These are phyloP conservation scores for Numenius arquata DNA, from an alignment of 2,113 vertebrate genomes.

Conservation along the genomic window DNA sequence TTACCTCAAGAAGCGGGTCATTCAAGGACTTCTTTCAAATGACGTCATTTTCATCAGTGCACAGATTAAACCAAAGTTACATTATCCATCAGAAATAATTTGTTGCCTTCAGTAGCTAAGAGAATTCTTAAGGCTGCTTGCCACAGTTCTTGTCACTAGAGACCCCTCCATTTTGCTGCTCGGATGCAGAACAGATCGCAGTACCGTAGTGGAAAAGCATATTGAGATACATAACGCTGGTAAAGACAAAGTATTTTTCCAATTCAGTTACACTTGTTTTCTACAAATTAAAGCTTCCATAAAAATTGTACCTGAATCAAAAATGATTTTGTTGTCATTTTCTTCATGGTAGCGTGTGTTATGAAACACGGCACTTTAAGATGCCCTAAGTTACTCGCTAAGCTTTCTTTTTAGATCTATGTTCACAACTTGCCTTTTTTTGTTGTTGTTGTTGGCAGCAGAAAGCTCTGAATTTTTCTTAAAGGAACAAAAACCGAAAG, in stretches of 20 bases:
- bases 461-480: neutral
- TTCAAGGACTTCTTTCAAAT: neutral
- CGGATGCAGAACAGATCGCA: neutral
- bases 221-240: neutral
- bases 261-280: neutral
- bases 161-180: neutral
- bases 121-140: neutral
- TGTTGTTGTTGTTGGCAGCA: neutral
- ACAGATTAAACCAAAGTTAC: neutral
- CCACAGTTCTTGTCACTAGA: neutral
- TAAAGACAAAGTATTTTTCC: neutral
- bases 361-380: neutral
- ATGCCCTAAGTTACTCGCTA: neutral
- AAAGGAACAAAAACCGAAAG: neutral
- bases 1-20: neutral
- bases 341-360: neutral
- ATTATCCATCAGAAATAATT: conserved; percentile 2
- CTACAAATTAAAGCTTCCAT: neutral
- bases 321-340: fast-evolving
- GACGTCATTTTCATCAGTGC: neutral
- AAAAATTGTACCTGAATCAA: neutral
- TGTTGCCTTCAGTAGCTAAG: neutral
- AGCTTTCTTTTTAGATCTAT: neutral
- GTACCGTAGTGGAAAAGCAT: neutral
- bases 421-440: neutral